Base-by-base conservation (phyloP, 2,113 vertebrate species). In the Tragelaphus buxtoni region DNA sequence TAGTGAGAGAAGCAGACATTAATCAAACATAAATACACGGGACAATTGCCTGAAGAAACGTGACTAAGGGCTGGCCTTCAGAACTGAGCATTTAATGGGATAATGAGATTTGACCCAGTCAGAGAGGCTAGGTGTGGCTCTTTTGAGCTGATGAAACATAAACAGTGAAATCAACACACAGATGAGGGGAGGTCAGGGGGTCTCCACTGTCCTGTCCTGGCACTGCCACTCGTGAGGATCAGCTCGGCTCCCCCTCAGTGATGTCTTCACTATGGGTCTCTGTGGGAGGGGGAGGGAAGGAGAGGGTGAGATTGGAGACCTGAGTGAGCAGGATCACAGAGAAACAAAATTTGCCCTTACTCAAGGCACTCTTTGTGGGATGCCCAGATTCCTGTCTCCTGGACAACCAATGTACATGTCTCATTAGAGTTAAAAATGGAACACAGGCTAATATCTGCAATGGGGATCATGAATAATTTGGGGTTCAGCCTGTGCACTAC, bases 361-460 rank as follows among this genome's bases (percentile, higher is more conserved):
- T 86, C 35, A 28, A 58, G 86, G 39, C 56, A 91, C 32, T 69
- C 55, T 82, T 82, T 55, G 53, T 28, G 42, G 28, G 74, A 56
- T 97, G 63, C 93, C 91, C 79, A 95, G 95, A 97, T 79, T 96
- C 53, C 6, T 83, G 58, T 94, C 87, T 95, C 96, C 96, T 69
- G 53, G 93, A 91, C 90, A 97, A 97, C 93, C 87, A 93, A 89
- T 13, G 26, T 30, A 26, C 30, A 7, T 90, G 61, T n/a, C 82
- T 85, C 42, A 9, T 97, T 91, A 97, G 77, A 95, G 96, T 91
- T 97, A 96, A 97, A 97, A 96, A 95, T 93, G 96, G 96, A 95
- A 95, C 9, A 5, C 77, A 90, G 79, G 53, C 90, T 95, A 86
- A 97, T 91, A 93, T 97, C 91, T 94, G 91, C 90, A 98, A 89